Percentiles rank a stretch among this genome's conserved stretches.
Evolutionary conservation across 1,140 invertebrate genomes (phyloP).

Genomic region (Homarus americanus): DNA sequence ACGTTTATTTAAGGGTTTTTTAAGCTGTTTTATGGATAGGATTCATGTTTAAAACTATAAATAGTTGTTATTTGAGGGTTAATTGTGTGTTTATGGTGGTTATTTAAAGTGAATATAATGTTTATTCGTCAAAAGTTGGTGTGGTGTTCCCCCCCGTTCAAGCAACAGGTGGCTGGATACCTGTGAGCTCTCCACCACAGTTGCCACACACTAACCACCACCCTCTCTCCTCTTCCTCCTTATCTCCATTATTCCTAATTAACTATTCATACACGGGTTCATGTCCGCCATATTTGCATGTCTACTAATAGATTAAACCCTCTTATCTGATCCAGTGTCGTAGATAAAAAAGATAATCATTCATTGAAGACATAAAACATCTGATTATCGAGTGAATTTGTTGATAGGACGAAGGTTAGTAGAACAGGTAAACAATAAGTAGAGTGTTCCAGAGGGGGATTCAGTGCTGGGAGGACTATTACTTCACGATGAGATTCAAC

Average conservation of each 20-base stretch:
- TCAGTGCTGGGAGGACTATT: neutral
- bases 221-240: neutral
- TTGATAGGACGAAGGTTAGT: no score
- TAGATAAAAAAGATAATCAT: neutral
- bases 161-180: neutral
- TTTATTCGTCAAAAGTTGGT: no score
- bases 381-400: neutral
- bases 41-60: no score
- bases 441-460: no score
- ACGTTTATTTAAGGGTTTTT: no score
- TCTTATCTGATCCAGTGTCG: neutral
- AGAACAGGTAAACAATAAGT: no score
- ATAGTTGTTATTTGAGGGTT: no score
- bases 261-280: conserved; percentile 6
- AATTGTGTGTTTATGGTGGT: no score
- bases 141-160: neutral
- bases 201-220: neutral
- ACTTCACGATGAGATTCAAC: neutral
- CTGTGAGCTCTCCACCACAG: neutral
- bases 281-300: neutral
- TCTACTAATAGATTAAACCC: neutral
- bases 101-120: no score
- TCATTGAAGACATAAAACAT: neutral
- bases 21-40: no score
- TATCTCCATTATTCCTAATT: conserved; percentile 14